Conservation (phyloP, 2,113 vertebrate genomes). For the Protobothrops flavoviridis region DNA sequence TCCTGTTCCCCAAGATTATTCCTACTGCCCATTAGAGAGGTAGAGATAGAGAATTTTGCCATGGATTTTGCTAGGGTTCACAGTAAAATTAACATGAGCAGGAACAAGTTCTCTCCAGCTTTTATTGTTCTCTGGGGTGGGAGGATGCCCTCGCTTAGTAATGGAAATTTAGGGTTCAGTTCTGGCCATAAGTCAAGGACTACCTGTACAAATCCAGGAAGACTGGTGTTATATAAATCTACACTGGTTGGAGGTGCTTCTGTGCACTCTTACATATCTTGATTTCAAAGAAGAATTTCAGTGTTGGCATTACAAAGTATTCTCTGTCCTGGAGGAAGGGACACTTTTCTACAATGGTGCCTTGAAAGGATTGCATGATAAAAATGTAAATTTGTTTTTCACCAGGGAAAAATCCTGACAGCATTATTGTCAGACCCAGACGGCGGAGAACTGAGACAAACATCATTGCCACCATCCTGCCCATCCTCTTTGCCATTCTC, state of each 20-base stretch:
- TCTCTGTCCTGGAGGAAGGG: background rate
- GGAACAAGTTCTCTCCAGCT: too few species aligned
- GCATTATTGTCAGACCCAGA: accelerated
- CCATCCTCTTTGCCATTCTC: conserved; percentile 64
- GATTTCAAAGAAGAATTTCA: background rate
- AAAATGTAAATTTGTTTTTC: background rate
- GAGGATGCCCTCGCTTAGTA: background rate
- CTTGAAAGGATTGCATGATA: background rate
- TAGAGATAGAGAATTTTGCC: too few species aligned
- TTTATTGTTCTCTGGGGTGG: too few species aligned
- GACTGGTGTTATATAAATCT: background rate
- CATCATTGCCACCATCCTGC: conserved; percentile 64
- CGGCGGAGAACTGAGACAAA: conserved; percentile 43
- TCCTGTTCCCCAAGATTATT: too few species aligned
- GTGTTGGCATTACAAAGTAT: background rate
- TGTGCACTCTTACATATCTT: background rate
- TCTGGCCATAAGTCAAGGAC: background rate
- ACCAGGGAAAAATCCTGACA: conserved; percentile 17
- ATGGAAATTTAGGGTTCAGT: background rate
- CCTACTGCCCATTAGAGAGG: too few species aligned
- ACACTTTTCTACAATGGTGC: background rate
- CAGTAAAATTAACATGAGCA: too few species aligned
- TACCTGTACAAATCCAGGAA: background rate
- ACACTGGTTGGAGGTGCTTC: background rate
- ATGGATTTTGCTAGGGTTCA: too few species aligned